Percentiles rank a stretch among this genome's conserved stretches.
These are phyloP conservation scores for Phalloptychus januarius DNA, from an alignment of 2,797 vertebrate species.

Conservation along the genomic window DNA sequence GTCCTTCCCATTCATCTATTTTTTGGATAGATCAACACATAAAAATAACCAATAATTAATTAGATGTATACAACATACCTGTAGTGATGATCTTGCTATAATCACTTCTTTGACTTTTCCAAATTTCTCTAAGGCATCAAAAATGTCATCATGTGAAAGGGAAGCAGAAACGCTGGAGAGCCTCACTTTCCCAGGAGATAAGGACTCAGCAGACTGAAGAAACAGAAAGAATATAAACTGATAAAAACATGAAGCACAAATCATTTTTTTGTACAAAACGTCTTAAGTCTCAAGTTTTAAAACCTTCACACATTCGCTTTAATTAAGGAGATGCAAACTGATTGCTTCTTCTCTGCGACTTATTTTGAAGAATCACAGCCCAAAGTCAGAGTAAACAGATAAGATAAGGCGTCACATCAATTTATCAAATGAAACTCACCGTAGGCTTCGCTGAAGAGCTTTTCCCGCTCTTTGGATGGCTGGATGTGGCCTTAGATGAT, in stretches of 20 bases:
- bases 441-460: constrained; percentile 11
- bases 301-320: too few species aligned
- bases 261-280: neutral
- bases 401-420: neutral
- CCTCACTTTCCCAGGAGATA: constrained; percentile 39
- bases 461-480: neutral
- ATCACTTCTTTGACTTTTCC: constrained; percentile 85
- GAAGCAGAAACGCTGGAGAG: neutral
- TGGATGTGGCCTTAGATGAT: neutral
- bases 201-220: constrained; percentile 1
- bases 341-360: too few species aligned
- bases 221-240: neutral
- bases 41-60: neutral
- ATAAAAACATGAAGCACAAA: neutral
- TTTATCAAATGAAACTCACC: constrained; percentile 9
- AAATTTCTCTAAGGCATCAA: constrained; percentile 77
- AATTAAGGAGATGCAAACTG: too few species aligned
- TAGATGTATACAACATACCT: constrained; percentile 36
- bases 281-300: neutral
- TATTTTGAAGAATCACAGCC: neutral
- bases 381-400: neutral
- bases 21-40: neutral
- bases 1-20: neutral
- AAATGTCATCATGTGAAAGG: constrained; percentile 74
- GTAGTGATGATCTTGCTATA: constrained; percentile 53